Conservation (phyloP, 2,888 invertebrate genomes). For the Rhingia rostrata region DNA sequence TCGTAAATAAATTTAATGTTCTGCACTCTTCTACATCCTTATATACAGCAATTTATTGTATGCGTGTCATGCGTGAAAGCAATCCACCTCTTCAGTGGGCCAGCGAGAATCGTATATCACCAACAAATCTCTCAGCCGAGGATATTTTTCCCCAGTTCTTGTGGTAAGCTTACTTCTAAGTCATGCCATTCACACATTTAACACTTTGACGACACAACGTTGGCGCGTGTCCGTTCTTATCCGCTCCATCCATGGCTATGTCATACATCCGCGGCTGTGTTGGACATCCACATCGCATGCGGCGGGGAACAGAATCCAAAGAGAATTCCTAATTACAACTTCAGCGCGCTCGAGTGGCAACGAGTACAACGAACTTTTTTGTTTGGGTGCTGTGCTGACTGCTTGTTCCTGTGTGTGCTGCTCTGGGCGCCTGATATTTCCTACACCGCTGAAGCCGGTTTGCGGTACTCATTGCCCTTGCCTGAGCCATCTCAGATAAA, state of each 20-base stretch:
- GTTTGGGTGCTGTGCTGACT: constrained; percentile 23
- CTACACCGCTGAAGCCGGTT: constrained; percentile 24
- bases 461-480: neutral
- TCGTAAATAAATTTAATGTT: too few relatives aligned
- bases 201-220: too few relatives aligned
- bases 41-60: too few relatives aligned
- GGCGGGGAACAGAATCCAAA: constrained; percentile 26
- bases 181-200: too few relatives aligned
- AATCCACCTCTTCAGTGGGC: too few relatives aligned
- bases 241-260: neutral
- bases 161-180: too few relatives aligned
- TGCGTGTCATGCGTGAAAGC: too few relatives aligned
- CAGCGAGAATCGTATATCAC: too few relatives aligned
- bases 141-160: too few relatives aligned
- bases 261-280: constrained; percentile 6
- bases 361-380: constrained; percentile 59
- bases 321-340: constrained; percentile 55
- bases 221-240: neutral
- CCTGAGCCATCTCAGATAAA: neutral
- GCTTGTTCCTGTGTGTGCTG: neutral
- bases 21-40: too few relatives aligned
- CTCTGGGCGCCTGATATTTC: constrained; percentile 35
- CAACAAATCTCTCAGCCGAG: too few relatives aligned
- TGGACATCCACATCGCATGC: neutral
- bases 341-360: constrained; percentile 34